Evolutionary conservation across 1,140 invertebrate species (phyloP).

Genomic region (Drosophila lacertosa): DNA sequence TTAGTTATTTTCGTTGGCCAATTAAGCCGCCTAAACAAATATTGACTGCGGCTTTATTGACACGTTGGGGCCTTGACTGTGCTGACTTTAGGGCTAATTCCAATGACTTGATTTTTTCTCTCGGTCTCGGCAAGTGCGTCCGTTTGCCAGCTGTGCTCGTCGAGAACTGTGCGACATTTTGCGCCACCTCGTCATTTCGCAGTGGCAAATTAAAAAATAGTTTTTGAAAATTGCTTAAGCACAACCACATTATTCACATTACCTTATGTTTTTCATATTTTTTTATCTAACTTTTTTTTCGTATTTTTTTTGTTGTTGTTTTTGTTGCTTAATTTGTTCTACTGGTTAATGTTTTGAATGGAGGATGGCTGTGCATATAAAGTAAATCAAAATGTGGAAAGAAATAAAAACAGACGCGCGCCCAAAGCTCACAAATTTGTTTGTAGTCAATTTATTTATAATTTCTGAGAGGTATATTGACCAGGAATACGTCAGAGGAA

Average conservation of each 20-base stretch:
- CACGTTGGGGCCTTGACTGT: slow-evolving; percentile 6
- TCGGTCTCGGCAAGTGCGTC: slow-evolving; percentile 23
- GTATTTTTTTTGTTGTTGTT: too few species aligned
- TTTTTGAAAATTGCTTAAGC: slow-evolving; percentile 24
- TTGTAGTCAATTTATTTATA: neutral
- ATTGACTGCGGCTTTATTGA: slow-evolving; percentile 43
- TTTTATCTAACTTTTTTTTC: slow-evolving; percentile 13
- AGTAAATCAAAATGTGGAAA: slow-evolving; percentile 51
- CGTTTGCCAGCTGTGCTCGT: slow-evolving; percentile 29
- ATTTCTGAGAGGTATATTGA: neutral
- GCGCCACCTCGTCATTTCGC: slow-evolving; percentile 1
- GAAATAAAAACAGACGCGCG: slow-evolving; percentile 20
- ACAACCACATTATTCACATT: slow-evolving; percentile 46
- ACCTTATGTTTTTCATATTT: slow-evolving; percentile 5
- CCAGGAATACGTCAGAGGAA: too few species aligned
- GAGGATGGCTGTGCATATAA: slow-evolving; percentile 53
- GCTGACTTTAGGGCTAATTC: neutral
- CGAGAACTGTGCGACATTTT: slow-evolving; percentile 51
- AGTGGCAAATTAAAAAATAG: slow-evolving; percentile 18
- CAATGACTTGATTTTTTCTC: neutral
- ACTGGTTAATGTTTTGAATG: slow-evolving; percentile 44
- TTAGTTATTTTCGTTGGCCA: slow-evolving; percentile 15
- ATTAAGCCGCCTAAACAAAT: slow-evolving; percentile 56
- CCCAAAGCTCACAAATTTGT: neutral
- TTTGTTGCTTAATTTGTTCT: slow-evolving; percentile 53